phyloP scores from a whole-genome alignment of 2,797 vertebrate genomes.

The Mergus octosetaceus region DNA sequence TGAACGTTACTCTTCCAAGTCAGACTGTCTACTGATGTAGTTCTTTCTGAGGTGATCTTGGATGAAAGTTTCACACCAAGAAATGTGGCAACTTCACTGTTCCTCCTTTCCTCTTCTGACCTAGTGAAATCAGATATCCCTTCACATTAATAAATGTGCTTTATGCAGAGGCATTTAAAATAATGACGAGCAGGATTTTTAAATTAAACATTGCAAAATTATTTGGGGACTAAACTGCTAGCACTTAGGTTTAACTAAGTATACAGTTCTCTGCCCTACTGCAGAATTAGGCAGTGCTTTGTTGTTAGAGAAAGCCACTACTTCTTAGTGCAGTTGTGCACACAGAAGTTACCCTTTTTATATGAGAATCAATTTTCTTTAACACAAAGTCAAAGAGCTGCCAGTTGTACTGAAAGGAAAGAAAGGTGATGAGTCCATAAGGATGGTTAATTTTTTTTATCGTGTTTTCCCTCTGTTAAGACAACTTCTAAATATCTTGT shows the following conservation, averaged over 20 bases:
- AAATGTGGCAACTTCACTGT: background rate
- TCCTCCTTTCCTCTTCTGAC: background rate
- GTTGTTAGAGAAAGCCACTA: background rate
- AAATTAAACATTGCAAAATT: background rate
- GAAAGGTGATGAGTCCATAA: background rate
- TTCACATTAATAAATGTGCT: background rate
- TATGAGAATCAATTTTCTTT: background rate
- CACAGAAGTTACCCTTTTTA: background rate
- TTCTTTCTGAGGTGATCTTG: conserved; percentile 23
- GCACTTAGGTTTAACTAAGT: background rate
- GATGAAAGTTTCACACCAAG: background rate
- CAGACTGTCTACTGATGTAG: background rate
- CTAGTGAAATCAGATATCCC: background rate
- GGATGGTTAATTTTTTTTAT: background rate
- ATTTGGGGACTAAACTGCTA: background rate
- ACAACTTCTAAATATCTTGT: background rate
- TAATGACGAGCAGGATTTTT: background rate
- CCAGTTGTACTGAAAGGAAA: background rate
- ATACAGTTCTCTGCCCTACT: background rate
- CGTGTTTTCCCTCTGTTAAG: background rate
- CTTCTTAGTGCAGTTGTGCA: background rate
- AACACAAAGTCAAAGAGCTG: background rate
- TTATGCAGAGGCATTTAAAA: background rate
- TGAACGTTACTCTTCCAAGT: background rate
- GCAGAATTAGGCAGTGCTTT: background rate